Evolutionary conservation across 1,140 invertebrate species (phyloP).

Genomic region (Dreissena polymorpha): DNA sequence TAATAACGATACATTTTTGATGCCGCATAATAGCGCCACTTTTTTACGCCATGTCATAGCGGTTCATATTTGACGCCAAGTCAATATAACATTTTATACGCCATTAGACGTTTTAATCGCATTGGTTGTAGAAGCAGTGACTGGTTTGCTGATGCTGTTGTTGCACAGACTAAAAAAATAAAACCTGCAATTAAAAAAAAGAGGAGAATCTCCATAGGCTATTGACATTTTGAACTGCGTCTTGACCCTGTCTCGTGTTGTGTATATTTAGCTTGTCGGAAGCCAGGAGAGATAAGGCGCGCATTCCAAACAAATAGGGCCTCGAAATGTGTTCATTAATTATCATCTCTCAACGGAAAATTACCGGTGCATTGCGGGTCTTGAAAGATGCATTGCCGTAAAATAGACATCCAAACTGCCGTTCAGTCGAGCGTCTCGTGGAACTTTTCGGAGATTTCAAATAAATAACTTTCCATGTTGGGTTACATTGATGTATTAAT

Average conservation of each 20-base stretch:
- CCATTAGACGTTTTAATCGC: too few relatives aligned
- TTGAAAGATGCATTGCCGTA: conserved; percentile 9
- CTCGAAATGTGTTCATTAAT: conserved; percentile 31
- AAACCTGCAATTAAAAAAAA: background rate
- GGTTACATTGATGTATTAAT: background rate
- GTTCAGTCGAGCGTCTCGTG: background rate
- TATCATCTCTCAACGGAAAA: conserved; percentile 39
- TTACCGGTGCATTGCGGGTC: conserved; percentile 24
- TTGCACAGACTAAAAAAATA: background rate
- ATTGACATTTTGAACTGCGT: background rate
- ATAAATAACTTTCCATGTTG: background rate
- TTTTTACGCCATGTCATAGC: too few relatives aligned
- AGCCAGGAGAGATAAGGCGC: background rate
- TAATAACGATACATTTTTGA: too few relatives aligned
- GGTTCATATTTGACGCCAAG: background rate
- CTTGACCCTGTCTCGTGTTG: background rate
- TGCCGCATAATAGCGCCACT: too few relatives aligned
- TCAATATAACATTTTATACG: background rate
- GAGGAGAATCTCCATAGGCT: background rate
- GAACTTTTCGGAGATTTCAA: too few relatives aligned
- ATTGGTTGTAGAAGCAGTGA: background rate
- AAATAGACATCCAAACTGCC: background rate
- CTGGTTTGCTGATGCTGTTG: too few relatives aligned
- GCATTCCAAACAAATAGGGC: conserved; percentile 43
- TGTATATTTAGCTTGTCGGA: background rate